Percentiles rank a stretch among this genome's conserved stretches.
Evolutionary conservation across 2,888 invertebrate genomes (phyloP).

Genomic region (Punctoribates punctum): DNA sequence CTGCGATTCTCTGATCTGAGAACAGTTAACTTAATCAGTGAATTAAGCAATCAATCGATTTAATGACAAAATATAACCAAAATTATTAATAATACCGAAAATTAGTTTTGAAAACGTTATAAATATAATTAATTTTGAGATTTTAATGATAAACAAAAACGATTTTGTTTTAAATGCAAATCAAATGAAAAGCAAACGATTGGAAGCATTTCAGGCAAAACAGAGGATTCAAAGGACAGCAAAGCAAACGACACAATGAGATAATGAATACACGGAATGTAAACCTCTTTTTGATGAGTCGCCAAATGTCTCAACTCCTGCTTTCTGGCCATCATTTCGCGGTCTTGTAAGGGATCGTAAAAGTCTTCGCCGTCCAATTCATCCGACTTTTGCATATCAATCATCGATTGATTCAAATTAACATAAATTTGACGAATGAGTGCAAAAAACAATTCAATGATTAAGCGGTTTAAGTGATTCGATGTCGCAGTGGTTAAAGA

Average conservation of each 20-base stretch:
- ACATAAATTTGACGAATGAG: neutral
- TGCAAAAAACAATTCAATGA: conserved; percentile 1
- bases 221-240: neutral
- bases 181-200: neutral
- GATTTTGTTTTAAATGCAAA: neutral
- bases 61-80: neutral
- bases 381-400: neutral
- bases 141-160: neutral
- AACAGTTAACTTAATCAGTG: conserved; percentile 42
- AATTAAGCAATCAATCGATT: neutral
- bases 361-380: neutral
- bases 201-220: conserved; percentile 8
- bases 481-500: conserved; percentile 19
- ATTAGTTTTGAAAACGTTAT: neutral
- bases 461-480: neutral
- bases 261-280: neutral
- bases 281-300: conserved; percentile 28
- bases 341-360: neutral
- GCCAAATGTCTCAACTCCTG: conserved; percentile 3
- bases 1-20: conserved; percentile 44
- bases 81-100: neutral
- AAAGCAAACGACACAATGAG: conserved; percentile 8
- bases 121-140: neutral
- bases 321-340: conserved; percentile 24
- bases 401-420: neutral